Percentiles rank a stretch among this genome's conserved stretches.
phyloP scores from a whole-genome alignment of 1,140 invertebrate species.

The Sinonovacula constricta region DNA sequence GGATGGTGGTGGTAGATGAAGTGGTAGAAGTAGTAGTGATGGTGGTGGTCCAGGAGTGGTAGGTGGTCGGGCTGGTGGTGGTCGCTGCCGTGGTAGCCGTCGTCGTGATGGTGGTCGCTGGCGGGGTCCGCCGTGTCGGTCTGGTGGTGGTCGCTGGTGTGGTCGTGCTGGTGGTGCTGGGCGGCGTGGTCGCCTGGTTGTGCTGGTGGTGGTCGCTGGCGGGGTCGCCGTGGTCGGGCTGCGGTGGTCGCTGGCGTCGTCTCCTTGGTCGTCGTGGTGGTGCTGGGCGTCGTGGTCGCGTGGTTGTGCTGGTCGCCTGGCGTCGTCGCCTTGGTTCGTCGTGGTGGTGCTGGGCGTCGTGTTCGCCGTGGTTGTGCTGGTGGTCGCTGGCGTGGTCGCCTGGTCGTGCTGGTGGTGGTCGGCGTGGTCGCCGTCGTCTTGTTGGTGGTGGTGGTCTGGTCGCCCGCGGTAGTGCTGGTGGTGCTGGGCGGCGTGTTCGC shows the following conservation, averaged over 20 bases:
- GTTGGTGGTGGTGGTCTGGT: not conserved
- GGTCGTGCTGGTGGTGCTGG: not conserved
- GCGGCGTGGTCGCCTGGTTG: not conserved
- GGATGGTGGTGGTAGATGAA: too few species aligned
- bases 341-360: too few species aligned
- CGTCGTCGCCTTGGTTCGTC: too few species aligned
- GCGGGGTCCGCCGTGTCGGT: not conserved
- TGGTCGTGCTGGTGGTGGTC: conserved; percentile 54
- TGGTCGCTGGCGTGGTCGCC: conserved; percentile 41
- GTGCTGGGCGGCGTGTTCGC: not conserved
- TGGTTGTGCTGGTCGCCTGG: too few species aligned
- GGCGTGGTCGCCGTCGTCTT: conserved; percentile 41
- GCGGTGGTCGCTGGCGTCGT: too few species aligned
- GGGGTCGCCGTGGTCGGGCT: not conserved
- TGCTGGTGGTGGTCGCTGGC: not conserved
- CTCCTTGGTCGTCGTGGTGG: too few species aligned
- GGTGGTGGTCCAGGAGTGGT: not conserved
- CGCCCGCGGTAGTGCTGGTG: not conserved
- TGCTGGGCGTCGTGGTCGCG: too few species aligned
- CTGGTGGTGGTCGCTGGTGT: not conserved
- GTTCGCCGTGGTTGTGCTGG: conserved; percentile 14
- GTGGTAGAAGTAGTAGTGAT: too few species aligned
- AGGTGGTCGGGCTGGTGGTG: not conserved
- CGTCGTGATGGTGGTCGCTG: not conserved
- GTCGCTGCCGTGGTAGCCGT: not conserved